Evolutionary conservation across 2,113 vertebrate species (phyloP).

Genomic region (Gadus chalcogrammus): DNA sequence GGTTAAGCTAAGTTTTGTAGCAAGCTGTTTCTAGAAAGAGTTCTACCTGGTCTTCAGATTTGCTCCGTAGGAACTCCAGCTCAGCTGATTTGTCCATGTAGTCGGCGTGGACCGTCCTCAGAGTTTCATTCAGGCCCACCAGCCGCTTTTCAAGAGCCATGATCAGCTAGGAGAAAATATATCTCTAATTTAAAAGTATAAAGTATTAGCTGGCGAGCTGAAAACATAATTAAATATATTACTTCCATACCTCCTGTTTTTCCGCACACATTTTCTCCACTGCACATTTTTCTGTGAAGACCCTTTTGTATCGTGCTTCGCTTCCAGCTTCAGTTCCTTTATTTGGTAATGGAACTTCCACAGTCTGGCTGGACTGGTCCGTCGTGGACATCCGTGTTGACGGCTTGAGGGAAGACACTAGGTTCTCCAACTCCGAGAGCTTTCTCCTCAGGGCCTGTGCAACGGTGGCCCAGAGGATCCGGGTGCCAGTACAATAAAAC

Average conservation of each 20-base stretch:
- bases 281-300: constrained; percentile 65
- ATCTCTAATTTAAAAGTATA: not conserved
- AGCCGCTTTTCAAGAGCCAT: constrained; percentile 76
- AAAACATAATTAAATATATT: not conserved
- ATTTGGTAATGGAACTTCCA: not conserved
- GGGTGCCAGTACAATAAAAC: not conserved
- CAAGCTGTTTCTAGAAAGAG: not conserved
- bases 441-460: constrained; percentile 58
- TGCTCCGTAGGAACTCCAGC: constrained; percentile 56
- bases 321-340: constrained; percentile 24
- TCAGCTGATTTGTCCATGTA: constrained; percentile 62
- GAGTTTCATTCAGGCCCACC: constrained; percentile 67
- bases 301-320: constrained; percentile 27
- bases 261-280: constrained; percentile 73
- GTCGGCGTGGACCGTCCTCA: constrained; percentile 67
- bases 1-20: not conserved
- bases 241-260: constrained; percentile 79
- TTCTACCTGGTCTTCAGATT: constrained; percentile 53
- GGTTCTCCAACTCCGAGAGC: constrained; percentile 57
- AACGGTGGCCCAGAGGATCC: not conserved
- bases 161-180: constrained; percentile 69
- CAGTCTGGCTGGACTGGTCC: constrained; percentile 47
- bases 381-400: not conserved
- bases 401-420: not conserved
- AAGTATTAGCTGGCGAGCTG: not conserved